These are phyloP conservation scores for Motacilla alba DNA, from an alignment of 2,113 vertebrate genomes.

Conservation along the genomic window DNA sequence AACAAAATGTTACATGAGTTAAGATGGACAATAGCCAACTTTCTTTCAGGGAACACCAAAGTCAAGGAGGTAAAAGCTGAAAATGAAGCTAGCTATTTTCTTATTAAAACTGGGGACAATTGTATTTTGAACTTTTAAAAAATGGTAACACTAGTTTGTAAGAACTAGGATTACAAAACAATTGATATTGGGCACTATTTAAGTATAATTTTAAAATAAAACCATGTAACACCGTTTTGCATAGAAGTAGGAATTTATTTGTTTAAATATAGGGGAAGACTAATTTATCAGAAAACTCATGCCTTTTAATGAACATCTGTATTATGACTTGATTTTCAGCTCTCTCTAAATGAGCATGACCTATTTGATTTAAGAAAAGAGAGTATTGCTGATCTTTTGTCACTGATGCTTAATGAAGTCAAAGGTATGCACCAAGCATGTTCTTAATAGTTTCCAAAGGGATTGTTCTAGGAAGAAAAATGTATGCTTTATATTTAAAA, in stretches of 20 bases:
- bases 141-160: not conserved
- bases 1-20: constrained; percentile 63
- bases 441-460: not conserved
- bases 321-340: not conserved
- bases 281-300: not conserved
- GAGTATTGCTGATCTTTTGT: not conserved
- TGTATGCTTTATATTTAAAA: not conserved
- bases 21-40: constrained; percentile 64
- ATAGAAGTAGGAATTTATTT: not conserved
- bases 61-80: constrained; percentile 17
- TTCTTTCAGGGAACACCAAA: constrained; percentile 23
- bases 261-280: not conserved
- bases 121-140: not conserved
- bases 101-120: not conserved
- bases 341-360: not conserved
- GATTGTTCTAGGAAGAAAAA: not conserved
- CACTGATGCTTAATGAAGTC: not conserved
- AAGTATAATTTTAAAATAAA: not conserved
- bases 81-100: constrained; percentile 9
- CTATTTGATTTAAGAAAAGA: not conserved
- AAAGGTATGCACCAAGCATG: not conserved
- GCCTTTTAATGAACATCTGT: not conserved
- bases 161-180: not conserved
- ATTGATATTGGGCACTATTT: not conserved
- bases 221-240: not conserved